Percentiles rank a stretch among this genome's conserved stretches.
These are phyloP conservation scores for Pseudorhiza aurosa DNA, from an alignment of 30 jellyfish, hydroid and myxozoan species.

Conservation along the genomic window DNA sequence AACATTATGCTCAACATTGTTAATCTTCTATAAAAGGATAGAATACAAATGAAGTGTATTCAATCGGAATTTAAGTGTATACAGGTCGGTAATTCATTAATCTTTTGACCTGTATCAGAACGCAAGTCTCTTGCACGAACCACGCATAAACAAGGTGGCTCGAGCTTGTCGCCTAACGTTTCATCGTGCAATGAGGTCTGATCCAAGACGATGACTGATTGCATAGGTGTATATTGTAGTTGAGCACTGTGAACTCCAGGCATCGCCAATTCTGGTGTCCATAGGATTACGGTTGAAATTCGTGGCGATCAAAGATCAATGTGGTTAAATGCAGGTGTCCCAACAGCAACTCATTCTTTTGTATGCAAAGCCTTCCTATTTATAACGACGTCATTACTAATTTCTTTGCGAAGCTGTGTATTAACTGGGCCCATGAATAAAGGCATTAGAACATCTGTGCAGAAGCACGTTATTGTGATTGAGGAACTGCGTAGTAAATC, in stretches of 20 bases:
- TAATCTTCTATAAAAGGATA: conserved; percentile 26
- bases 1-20: not conserved
- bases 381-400: not conserved
- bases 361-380: conserved; percentile 1
- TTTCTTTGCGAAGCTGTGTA: not conserved
- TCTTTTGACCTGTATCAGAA: conserved; percentile 37
- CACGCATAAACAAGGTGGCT: no score
- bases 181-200: no score
- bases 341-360: not conserved
- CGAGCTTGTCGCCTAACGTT: no score
- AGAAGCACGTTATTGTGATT: conserved; percentile 9
- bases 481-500: no score
- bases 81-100: conserved; percentile 21
- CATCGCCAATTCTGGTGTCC: no score
- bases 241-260: no score
- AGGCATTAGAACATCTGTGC: not conserved
- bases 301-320: conserved; percentile 12
- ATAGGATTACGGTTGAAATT: no score
- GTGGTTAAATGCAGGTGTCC: conserved; percentile 22
- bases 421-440: not conserved
- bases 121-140: conserved; percentile 1
- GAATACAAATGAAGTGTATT: not conserved
- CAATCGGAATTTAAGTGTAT: not conserved
- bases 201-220: no score
- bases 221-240: no score